Evolutionary conservation across 1,140 invertebrate species (phyloP).

Genomic region (Scylla paramamosain): DNA sequence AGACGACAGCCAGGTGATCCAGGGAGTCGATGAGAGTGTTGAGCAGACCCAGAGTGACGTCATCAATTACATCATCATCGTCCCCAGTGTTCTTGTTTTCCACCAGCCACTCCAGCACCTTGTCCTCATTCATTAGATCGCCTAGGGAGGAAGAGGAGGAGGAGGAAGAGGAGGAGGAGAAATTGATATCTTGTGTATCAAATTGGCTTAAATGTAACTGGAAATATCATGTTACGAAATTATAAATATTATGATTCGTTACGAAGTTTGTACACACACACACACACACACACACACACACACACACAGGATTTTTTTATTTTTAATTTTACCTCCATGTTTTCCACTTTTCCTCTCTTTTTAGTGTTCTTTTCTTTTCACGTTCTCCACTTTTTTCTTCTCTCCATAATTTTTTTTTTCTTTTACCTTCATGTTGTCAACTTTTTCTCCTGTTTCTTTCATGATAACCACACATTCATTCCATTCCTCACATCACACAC

Average conservation of each 20-base stretch:
- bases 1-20: slow-evolving; percentile 94
- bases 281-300: too few species aligned
- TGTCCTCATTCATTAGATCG: slow-evolving; percentile 93
- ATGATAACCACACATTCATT: neutral
- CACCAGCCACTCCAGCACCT: slow-evolving; percentile 95
- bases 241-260: too few species aligned
- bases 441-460: neutral
- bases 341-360: too few species aligned
- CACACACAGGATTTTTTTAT: too few species aligned
- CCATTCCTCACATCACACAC: neutral
- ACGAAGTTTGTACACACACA: too few species aligned
- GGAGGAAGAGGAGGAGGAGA: neutral
- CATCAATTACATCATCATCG: slow-evolving; percentile 96
- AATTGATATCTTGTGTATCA: neutral
- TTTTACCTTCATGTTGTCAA: neutral
- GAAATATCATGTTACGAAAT: too few species aligned
- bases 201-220: too few species aligned
- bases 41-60: slow-evolving; percentile 88
- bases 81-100: slow-evolving; percentile 95
- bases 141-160: slow-evolving; percentile 82
- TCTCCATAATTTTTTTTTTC: neutral
- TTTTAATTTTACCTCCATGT: too few species aligned
- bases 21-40: slow-evolving; percentile 93
- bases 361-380: too few species aligned
- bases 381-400: too few species aligned